A percentile compares a stretch with the other conserved stretches of the same genome.
Evolutionary conservation across 2,888 invertebrate species (phyloP).

Genomic region (Acanthoscelides obtectus): DNA sequence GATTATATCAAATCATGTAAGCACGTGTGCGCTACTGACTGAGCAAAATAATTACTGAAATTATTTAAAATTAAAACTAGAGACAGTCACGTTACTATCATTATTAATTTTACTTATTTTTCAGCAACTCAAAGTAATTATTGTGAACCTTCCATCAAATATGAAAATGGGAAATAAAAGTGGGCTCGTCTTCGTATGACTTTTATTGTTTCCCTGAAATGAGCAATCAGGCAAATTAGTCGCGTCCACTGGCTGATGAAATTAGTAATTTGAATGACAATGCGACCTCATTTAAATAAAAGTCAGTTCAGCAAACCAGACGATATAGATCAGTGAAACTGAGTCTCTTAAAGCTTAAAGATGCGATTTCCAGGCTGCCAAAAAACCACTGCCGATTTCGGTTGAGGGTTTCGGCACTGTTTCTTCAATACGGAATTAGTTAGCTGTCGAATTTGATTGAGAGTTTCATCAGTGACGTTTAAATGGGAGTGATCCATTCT

Average conservation of each 20-base stretch:
- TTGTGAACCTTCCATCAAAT: not conserved
- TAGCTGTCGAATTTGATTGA: no score
- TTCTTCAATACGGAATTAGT: no score
- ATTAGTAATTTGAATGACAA: slow-evolving; percentile 12
- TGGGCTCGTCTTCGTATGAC: not conserved
- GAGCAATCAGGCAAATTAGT: slow-evolving; percentile 2
- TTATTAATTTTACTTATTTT: not conserved
- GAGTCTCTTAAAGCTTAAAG: not conserved
- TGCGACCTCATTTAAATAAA: slow-evolving; percentile 8
- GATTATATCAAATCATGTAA: no score
- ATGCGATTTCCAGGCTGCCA: no score
- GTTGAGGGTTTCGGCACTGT: no score
- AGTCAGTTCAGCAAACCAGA: slow-evolving; percentile 5
- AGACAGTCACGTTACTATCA: no score
- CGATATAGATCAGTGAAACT: not conserved
- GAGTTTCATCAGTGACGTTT: no score
- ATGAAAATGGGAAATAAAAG: not conserved
- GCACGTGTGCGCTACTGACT: no score
- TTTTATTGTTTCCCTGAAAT: slow-evolving; percentile 2
- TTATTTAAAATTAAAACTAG: no score
- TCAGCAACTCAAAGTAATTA: not conserved
- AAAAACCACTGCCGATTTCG: no score
- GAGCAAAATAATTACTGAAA: no score
- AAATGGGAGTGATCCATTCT: no score
- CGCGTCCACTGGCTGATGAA: not conserved